A percentile compares a stretch with the other conserved stretches of the same genome.
Conservation (phyloP, 2,113 vertebrate species). For the Ursus arctos region DNA sequence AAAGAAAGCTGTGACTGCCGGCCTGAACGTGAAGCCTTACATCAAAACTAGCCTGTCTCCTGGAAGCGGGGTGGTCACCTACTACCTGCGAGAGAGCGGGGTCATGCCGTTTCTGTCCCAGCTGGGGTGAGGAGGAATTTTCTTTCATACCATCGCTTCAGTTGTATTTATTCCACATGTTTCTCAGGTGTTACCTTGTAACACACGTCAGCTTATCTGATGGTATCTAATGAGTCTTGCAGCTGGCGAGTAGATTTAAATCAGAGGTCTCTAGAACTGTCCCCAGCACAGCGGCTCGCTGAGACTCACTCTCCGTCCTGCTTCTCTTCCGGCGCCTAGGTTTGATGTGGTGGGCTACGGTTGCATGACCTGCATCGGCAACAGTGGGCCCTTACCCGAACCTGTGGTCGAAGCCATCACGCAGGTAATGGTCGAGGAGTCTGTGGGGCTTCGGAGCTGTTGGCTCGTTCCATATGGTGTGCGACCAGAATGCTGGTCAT, state of each 20-base stretch:
- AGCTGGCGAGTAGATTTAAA: not conserved
- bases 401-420: slow-evolving; percentile 95
- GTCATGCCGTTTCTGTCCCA: slow-evolving; percentile 95
- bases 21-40: slow-evolving; percentile 96
- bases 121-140: slow-evolving; percentile 89
- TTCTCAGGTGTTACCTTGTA: not conserved
- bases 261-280: not conserved
- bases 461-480: not conserved
- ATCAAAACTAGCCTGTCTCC: slow-evolving; percentile 99
- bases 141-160: not conserved
- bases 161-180: not conserved
- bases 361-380: slow-evolving; percentile 99
- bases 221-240: not conserved
- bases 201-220: not conserved
- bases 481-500: not conserved
- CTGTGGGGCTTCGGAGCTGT: not conserved
- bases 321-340: slow-evolving; percentile 82
- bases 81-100: slow-evolving; percentile 96
- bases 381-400: slow-evolving; percentile 97
- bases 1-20: slow-evolving; percentile 94
- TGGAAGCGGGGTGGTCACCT: slow-evolving; percentile 98
- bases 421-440: slow-evolving; percentile 89
- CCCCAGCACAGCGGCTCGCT: not conserved
- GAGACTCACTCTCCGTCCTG: not conserved
- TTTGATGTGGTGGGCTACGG: slow-evolving; percentile 99